Evolutionary conservation across 1,140 invertebrate genomes (phyloP).

Genomic region (Orchestia grillus): DNA sequence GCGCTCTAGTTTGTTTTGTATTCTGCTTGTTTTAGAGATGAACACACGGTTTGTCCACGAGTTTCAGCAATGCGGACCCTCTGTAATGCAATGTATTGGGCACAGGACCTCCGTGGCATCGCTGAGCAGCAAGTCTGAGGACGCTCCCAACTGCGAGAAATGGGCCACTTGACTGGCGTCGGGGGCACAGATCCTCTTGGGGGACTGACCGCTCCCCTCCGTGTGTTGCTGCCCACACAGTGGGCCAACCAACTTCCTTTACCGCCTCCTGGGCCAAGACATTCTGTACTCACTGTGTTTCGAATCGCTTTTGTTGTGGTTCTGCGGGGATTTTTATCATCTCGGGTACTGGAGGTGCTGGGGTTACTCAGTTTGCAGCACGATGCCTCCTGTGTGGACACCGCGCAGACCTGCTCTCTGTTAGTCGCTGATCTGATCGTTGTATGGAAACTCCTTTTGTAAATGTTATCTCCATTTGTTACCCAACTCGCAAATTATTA

Average conservation of each 20-base stretch:
- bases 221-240: neutral
- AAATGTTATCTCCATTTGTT: neutral
- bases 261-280: neutral
- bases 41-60: neutral
- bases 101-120: conserved; percentile 66
- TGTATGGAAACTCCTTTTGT: neutral
- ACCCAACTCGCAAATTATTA: neutral
- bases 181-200: conserved; percentile 38
- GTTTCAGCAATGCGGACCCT: neutral
- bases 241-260: neutral
- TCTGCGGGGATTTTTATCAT: neutral
- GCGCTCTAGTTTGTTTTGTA: too few species aligned
- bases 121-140: conserved; percentile 64
- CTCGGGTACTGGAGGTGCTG: neutral
- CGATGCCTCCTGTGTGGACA: neutral
- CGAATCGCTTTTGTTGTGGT: neutral
- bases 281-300: neutral
- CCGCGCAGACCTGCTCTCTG: neutral
- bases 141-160: conserved; percentile 58
- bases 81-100: neutral
- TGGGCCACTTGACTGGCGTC: conserved; percentile 27
- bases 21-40: too few species aligned
- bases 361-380: neutral
- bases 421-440: neutral
- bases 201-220: conserved; percentile 15